Percentiles rank a stretch among this genome's conserved stretches.
Conservation (phyloP, 2,888 invertebrate genomes). For the Altica lythri region DNA sequence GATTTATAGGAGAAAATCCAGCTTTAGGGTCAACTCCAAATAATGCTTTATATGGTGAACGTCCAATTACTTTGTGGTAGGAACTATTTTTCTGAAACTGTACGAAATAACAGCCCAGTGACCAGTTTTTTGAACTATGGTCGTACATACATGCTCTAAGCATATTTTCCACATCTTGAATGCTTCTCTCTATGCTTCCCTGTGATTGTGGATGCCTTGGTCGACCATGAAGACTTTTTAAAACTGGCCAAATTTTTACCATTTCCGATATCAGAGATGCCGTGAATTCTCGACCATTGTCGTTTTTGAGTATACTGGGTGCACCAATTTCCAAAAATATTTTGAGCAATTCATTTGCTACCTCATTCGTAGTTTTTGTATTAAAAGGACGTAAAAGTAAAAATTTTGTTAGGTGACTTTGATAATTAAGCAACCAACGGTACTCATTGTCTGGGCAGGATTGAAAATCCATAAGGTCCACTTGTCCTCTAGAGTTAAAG, state of each 20-base stretch:
- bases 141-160: slow-evolving; percentile 41
- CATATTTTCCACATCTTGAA: slow-evolving; percentile 48
- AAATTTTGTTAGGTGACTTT: slow-evolving; percentile 21
- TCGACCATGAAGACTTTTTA: too few relatives aligned
- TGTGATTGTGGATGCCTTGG: too few relatives aligned
- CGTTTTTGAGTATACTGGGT: slow-evolving; percentile 33
- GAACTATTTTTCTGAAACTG: slow-evolving; percentile 39
- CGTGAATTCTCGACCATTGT: slow-evolving; percentile 43
- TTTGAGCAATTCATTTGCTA: slow-evolving; percentile 29
- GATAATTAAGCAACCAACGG: slow-evolving; percentile 33
- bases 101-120: slow-evolving; percentile 41
- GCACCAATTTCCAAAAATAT: slow-evolving; percentile 35
- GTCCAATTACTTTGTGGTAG: slow-evolving; percentile 38
- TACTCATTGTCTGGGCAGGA: slow-evolving; percentile 28
- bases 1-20: slow-evolving; percentile 31
- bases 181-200: slow-evolving; percentile 37
- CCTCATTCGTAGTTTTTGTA: slow-evolving; percentile 23
- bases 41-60: too few relatives aligned
- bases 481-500: too few relatives aligned
- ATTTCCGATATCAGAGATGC: slow-evolving; percentile 39
- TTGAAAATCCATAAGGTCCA: too few relatives aligned
- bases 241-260: too few relatives aligned
- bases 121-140: slow-evolving; percentile 43
- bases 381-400: not conserved
- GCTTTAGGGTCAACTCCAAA: slow-evolving; percentile 41